Evolutionary conservation across 2,888 invertebrate genomes (phyloP), one percentile per base, ranked within the genome.

Genomic region (Hipparchia semele): DNA sequence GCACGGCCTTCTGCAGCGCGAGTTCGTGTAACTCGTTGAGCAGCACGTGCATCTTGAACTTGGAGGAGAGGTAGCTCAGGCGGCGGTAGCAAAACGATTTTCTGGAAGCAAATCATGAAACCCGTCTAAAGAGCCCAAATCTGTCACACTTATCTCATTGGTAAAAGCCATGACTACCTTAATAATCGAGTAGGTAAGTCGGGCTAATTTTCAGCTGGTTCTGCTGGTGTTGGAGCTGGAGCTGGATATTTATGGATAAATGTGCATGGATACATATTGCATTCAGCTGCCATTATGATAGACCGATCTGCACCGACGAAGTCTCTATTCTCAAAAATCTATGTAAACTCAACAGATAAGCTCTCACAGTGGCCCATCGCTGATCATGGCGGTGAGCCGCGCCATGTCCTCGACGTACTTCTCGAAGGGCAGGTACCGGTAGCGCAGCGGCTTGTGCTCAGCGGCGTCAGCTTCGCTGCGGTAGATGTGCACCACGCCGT

Each of bases 1-100:
- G 98, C 69, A 99, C 99, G 3, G 98, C 98, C 89, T 99, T 99
- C 94, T 99, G 99, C 68, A 98, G 98, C 46, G 99, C 98, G 71
- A 99, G 94, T 86, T 99, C 99, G 9, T 98, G 95, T 72, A 99
- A 95, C 90, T 99, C 99, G 90, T 99, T 99, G 67, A 99, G 94
- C 58, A 99, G 93, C 45, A 98, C 98, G 91, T 99, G 99, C 75
- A 99, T 95, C 90, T 99, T 99, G 92, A 97, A 99, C 93, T 99
- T 99, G 70, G 98, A 98, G 7, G 98, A 98, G 77, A 99, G 95
- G 91, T 99, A 99, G 86, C 97, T 97, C 78, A 99, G 94, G 13
- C 99, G 97, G 13, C 99, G 97, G 92, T 98, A 99, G 90, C 99
- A 99, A 93, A 99, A 99, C 0, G 99, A 99, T 92, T 99, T 99